Conservation (phyloP, 2,113 vertebrate genomes). For the Hucho hucho region DNA sequence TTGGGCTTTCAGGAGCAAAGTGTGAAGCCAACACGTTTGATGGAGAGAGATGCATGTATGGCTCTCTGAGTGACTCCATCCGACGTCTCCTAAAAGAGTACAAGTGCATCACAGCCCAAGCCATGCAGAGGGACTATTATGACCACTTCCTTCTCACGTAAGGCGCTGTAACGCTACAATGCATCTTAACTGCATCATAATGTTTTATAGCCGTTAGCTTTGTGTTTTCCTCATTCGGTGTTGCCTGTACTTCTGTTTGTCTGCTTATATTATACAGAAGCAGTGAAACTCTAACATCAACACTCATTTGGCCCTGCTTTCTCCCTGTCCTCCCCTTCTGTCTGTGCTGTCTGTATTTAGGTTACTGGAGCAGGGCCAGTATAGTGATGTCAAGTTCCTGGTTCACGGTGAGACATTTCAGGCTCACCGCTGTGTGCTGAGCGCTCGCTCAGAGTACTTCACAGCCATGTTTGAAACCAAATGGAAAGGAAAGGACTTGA, state of each 20-base stretch:
- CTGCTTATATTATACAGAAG: not conserved
- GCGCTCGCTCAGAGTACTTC: constrained; percentile 91
- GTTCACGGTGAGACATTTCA: constrained; percentile 89
- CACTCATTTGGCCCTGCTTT: not conserved
- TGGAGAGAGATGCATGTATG: constrained; percentile 90
- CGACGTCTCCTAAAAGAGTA: constrained; percentile 88
- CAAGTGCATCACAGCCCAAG: constrained; percentile 87
- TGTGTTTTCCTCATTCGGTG: too few relatives aligned
- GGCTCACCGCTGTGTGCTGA: constrained; percentile 87
- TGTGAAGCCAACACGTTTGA: constrained; percentile 98
- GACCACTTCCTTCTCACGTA: constrained; percentile 91
- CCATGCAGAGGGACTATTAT: constrained; percentile 88
- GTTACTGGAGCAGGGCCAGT: constrained; percentile 88
- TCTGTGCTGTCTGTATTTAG: constrained; percentile 58
- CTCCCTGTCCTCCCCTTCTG: too few relatives aligned
- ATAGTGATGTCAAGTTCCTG: constrained; percentile 87
- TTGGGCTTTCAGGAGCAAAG: constrained; percentile 79
- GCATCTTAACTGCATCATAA: not conserved
- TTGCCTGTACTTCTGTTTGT: not conserved
- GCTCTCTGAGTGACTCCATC: constrained; percentile 87
- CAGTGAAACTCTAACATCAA: not conserved
- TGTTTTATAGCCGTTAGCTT: not conserved
- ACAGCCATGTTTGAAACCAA: constrained; percentile 93
- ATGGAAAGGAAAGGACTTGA: constrained; percentile 88
- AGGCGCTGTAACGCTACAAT: constrained; percentile 25